Conservation (phyloP, 2,888 invertebrate genomes). For the Philopedon plagiatum region DNA sequence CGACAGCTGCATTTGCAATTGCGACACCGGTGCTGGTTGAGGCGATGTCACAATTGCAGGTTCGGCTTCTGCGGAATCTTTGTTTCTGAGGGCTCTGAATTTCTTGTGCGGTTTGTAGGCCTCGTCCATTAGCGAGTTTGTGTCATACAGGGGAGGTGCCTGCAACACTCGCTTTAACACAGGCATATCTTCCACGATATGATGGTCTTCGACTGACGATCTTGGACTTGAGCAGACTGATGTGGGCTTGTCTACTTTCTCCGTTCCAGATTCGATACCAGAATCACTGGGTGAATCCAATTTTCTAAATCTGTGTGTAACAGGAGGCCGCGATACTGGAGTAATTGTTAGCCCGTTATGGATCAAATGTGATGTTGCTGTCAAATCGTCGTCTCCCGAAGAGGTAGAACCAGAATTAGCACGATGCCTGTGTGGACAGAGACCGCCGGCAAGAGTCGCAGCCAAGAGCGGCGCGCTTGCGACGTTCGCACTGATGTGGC, state of each 20-base stretch:
- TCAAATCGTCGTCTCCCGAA: conserved; percentile 86
- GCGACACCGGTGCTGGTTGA: conserved; percentile 61
- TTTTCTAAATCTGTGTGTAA: conserved; percentile 79
- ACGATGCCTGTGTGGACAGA: conserved; percentile 81
- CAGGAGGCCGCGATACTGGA: conserved; percentile 71
- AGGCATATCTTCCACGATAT: conserved; percentile 90
- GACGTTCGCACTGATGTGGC: conserved; percentile 73
- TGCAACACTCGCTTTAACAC: conserved; percentile 93
- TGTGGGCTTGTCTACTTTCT: conserved; percentile 85
- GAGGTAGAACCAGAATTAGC: conserved; percentile 82
- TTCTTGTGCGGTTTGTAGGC: conserved; percentile 97
- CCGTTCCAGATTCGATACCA: conserved; percentile 93
- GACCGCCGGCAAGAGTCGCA: conserved; percentile 79
- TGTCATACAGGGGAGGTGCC: conserved; percentile 92
- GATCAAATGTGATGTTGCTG: conserved; percentile 79
- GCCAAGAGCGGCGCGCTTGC: conserved; percentile 82
- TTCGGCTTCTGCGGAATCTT: conserved; percentile 86
- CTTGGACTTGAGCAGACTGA: conserved; percentile 90
- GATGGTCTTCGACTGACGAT: conserved; percentile 86
- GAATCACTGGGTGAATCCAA: conserved; percentile 94
- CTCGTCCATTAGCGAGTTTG: conserved; percentile 93
- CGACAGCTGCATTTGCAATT: conserved; percentile 55
- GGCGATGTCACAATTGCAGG: conserved; percentile 71
- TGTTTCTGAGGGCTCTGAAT: conserved; percentile 86
- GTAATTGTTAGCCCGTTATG: conserved; percentile 83